These are phyloP conservation scores for Embiotoca jacksoni DNA, from an alignment of 2,113 vertebrate species.

Conservation along the genomic window DNA sequence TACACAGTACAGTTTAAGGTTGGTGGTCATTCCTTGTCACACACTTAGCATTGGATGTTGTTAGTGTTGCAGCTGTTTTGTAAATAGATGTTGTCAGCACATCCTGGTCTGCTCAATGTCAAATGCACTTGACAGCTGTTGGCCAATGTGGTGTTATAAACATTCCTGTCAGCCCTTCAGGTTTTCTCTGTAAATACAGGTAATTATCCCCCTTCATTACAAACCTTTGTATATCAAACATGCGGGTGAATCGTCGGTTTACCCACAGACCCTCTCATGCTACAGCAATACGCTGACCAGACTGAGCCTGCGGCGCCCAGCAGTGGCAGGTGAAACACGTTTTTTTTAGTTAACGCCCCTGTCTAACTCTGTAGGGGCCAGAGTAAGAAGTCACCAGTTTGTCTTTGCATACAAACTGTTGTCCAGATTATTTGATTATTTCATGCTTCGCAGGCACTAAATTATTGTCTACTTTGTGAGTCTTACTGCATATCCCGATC, in stretches of 20 bases:
- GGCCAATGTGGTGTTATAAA: conserved; percentile 57
- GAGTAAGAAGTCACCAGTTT: conserved; percentile 28
- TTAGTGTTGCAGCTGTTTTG: conserved; percentile 56
- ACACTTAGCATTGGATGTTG: conserved; percentile 27
- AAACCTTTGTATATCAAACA: conserved; percentile 66
- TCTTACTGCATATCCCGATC: conserved; percentile 8
- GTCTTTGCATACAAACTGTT: conserved; percentile 9
- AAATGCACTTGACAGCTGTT: conserved; percentile 65
- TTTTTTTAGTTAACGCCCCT: conserved; percentile 51
- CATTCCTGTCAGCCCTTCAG: conserved; percentile 61
- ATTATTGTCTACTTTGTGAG: conserved; percentile 13
- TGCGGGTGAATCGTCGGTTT: conserved; percentile 63
- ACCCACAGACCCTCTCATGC: conserved; percentile 9
- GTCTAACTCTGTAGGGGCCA: conserved; percentile 37
- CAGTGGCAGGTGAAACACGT: conserved; percentile 61
- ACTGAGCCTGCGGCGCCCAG: conserved; percentile 18
- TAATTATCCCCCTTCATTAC: conserved; percentile 68
- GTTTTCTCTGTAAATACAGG: conserved; percentile 79
- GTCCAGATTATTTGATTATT: conserved; percentile 48
- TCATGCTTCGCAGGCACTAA: not conserved
- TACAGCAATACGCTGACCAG: conserved; percentile 41
- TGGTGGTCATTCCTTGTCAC: conserved; percentile 45
- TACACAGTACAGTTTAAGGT: not conserved
- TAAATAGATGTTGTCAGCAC: conserved; percentile 75
- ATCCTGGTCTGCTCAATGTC: conserved; percentile 47